Base-by-base conservation (phyloP, 2,113 vertebrate genomes). In the Thymallus thymallus region DNA sequence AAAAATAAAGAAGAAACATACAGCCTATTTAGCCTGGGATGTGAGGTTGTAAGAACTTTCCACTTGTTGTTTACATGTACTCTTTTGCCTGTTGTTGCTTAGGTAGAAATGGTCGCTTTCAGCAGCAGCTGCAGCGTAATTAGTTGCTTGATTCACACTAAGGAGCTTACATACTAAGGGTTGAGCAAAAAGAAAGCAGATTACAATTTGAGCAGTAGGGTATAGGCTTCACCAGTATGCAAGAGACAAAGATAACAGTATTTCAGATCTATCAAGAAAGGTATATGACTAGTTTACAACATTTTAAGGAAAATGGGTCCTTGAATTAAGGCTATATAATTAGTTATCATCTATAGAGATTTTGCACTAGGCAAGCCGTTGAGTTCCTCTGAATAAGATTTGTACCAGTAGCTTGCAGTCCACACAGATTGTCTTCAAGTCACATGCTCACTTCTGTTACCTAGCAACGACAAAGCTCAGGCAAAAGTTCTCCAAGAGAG, bases 111-210 rank as follows among this genome's bases (percentile, higher is more conserved):
- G 91, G 92, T 88, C 88, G 88, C 92, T 89, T 91, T 93, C 90
- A 93, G 84, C 91, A 92, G 91, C 94, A 95, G 94, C 95, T 95
- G 94, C 94, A 91, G 92, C 91, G 95, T 97, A 97, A 97, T 97
- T 98, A 97, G 95, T 94, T 93, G 94, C 94, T 94, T 94, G 95
- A 96, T 96, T 96, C 95, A 93, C 91, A 90, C 93, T 98, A 98
- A 99, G 95, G 86, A 96, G 97, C 95, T 99, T 99, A 99, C 86
- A 84, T 78, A 85, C 92, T 95, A 94, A 96, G 95, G 93, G 95
- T 93, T 95, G 95, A 94, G 94, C 94, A 94, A 95, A 94, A 95
- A 94, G 94, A 96, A 98, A 98, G 96, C 93, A 96, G 96, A 97
- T 99, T 98, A 95, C 95, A 92, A 90, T 94, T 92, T 92, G 94